A percentile compares a stretch with the other conserved stretches of the same genome.
Evolutionary conservation across 1,140 invertebrate genomes (phyloP).

Genomic region (Drosophila teissieri): DNA sequence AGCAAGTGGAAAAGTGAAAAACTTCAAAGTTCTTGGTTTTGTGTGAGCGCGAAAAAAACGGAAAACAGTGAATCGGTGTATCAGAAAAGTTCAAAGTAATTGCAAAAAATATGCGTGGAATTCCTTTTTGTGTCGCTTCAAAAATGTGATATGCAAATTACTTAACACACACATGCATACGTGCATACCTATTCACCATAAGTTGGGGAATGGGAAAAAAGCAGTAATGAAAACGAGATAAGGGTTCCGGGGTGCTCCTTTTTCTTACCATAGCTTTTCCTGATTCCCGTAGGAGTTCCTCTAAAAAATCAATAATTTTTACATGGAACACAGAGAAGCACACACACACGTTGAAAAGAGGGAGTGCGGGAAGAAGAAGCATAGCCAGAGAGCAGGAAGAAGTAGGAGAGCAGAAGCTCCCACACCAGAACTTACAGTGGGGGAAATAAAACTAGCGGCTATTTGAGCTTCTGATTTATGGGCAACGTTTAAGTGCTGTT

Average conservation of each 20-base stretch:
- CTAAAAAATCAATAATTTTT: slow-evolving; percentile 72
- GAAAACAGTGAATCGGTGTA: slow-evolving; percentile 27
- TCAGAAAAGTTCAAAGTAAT: slow-evolving; percentile 38
- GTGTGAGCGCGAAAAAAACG: slow-evolving; percentile 22
- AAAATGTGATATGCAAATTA: slow-evolving; percentile 39
- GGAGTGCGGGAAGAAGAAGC: slow-evolving; percentile 27
- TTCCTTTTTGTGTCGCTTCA: slow-evolving; percentile 9
- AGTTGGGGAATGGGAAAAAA: slow-evolving; percentile 11
- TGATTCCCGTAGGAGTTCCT: slow-evolving; percentile 54
- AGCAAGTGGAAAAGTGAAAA: slow-evolving; percentile 60
- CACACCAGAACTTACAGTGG: slow-evolving; percentile 40
- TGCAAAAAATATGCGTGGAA: slow-evolving; percentile 17
- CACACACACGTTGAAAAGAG: slow-evolving; percentile 31
- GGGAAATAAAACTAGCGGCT: slow-evolving; percentile 45
- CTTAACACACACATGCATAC: slow-evolving; percentile 7
- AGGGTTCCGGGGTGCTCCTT: slow-evolving; percentile 17
- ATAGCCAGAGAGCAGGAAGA: slow-evolving; percentile 46
- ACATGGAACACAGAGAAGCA: slow-evolving; percentile 49
- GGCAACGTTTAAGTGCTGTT: neutral
- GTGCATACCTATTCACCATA: slow-evolving; percentile 18
- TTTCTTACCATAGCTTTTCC: slow-evolving; percentile 1
- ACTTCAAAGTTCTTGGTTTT: slow-evolving; percentile 9
- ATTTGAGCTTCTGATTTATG: slow-evolving; percentile 2
- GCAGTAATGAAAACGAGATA: slow-evolving; percentile 22
- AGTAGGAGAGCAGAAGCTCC: slow-evolving; percentile 42